Percentiles rank a stretch among this genome's conserved stretches.
Conservation (phyloP, 2,888 invertebrate species). For the Lasioglossum marginatum region DNA sequence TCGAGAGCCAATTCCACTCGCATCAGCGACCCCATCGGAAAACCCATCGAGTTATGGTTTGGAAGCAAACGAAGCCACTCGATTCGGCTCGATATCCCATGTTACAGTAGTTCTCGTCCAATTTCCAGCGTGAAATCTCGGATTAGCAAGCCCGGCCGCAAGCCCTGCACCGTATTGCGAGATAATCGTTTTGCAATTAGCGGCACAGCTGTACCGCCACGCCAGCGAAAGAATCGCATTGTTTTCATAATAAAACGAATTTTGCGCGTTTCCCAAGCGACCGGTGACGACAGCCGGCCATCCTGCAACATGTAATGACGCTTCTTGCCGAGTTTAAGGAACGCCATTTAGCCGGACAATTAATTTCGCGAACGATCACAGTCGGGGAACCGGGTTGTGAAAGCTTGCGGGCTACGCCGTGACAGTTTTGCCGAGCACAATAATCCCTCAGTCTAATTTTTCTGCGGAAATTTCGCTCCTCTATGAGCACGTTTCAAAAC, state of each 20-base stretch:
- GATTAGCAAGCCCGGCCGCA: slow-evolving; percentile 38
- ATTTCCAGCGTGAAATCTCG: slow-evolving; percentile 34
- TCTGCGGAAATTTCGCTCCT: not conserved
- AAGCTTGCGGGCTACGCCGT: not conserved
- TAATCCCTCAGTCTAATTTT: not conserved
- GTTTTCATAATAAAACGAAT: slow-evolving; percentile 72
- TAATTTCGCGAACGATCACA: slow-evolving; percentile 56
- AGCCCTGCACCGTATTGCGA: slow-evolving; percentile 58
- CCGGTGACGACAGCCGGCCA: slow-evolving; percentile 65
- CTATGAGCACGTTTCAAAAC: not conserved
- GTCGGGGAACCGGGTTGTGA: slow-evolving; percentile 33
- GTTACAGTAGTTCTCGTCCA: slow-evolving; percentile 17
- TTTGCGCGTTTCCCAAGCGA: slow-evolving; percentile 64
- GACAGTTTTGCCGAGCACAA: not conserved
- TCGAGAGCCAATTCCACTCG: not conserved
- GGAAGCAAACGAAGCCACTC: not conserved
- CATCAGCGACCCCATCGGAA: not conserved
- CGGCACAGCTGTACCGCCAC: slow-evolving; percentile 57
- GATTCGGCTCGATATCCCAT: slow-evolving; percentile 4
- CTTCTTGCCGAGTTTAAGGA: slow-evolving; percentile 61
- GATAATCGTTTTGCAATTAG: slow-evolving; percentile 73
- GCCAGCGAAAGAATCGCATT: slow-evolving; percentile 65
- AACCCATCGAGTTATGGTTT: not conserved
- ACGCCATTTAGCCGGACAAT: slow-evolving; percentile 60
- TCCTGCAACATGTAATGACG: slow-evolving; percentile 64